Conservation (phyloP, 1,140 invertebrate species). For the Neocloeon triangulifer region DNA sequence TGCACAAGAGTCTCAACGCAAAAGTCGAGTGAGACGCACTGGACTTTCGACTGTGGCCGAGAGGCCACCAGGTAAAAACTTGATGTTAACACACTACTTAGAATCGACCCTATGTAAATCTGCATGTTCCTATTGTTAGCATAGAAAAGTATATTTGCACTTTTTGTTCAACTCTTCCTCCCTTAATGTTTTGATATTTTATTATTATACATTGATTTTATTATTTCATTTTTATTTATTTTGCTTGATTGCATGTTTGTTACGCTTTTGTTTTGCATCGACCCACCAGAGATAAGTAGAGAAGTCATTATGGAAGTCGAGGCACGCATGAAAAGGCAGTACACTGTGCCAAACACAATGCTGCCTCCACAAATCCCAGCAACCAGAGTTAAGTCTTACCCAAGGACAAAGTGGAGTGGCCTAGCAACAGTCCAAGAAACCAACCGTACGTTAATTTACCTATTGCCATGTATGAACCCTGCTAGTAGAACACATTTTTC, state of each 20-base stretch:
- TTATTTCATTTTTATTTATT: constrained; percentile 14
- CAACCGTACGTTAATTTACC: too few relatives aligned
- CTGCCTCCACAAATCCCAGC: constrained; percentile 21
- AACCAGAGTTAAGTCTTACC: constrained; percentile 19
- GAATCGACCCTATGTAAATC: too few relatives aligned
- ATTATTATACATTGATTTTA: constrained; percentile 13
- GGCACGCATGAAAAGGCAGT: constrained; percentile 64
- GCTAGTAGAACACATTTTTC: too few relatives aligned
- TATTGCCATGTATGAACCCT: too few relatives aligned
- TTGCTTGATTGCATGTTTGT: constrained; percentile 10
- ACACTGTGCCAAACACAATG: constrained; percentile 44
- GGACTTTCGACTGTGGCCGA: constrained; percentile 67
- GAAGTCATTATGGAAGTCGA: constrained; percentile 71
- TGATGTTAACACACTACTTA: too few relatives aligned
- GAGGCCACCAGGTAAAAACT: constrained; percentile 56
- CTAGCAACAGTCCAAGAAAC: constrained; percentile 10
- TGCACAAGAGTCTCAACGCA: constrained; percentile 32
- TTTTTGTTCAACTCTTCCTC: too few relatives aligned
- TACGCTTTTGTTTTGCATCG: constrained; percentile 11
- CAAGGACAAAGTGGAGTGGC: constrained; percentile 11
- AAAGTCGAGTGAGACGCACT: constrained; percentile 41
- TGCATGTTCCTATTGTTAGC: too few relatives aligned
- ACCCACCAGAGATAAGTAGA: constrained; percentile 64
- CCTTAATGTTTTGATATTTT: constrained; percentile 16
- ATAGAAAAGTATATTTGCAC: too few relatives aligned